These are phyloP conservation scores for Penaeus monodon DNA, from an alignment of 2,888 invertebrate genomes.

Conservation along the genomic window DNA sequence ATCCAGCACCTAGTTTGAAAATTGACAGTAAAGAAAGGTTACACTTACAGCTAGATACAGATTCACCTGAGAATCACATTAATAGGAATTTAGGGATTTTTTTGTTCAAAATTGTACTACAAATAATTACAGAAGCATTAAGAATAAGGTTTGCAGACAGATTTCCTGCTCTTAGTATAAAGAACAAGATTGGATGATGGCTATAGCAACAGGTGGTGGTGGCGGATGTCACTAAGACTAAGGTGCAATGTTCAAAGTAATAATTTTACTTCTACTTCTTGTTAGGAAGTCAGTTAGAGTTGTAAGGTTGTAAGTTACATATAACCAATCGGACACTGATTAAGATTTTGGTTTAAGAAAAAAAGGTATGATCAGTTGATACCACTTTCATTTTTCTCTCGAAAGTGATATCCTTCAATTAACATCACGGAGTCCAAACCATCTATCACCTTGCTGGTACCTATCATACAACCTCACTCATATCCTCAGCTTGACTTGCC, in stretches of 20 bases:
- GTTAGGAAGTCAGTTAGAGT: conserved; percentile 23
- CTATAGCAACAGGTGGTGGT: conserved; percentile 6
- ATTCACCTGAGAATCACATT: too few species aligned
- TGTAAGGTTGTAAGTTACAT: conserved; percentile 7
- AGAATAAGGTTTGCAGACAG: too few species aligned
- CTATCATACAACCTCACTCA: conserved; percentile 27
- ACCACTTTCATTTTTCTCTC: not conserved
- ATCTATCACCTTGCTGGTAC: conserved; percentile 18
- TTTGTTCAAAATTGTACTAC: too few species aligned
- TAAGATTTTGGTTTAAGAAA: not conserved
- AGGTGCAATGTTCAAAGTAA: conserved; percentile 20
- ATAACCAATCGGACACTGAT: not conserved
- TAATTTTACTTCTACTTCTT: conserved; percentile 13
- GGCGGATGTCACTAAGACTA: not conserved
- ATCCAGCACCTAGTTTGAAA: too few species aligned
- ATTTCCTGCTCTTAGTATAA: too few species aligned
- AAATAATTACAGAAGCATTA: too few species aligned
- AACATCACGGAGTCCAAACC: not conserved
- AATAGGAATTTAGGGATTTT: too few species aligned
- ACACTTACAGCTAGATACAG: too few species aligned
- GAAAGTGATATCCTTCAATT: not conserved
- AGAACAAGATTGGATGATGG: not conserved
- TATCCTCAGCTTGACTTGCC: conserved; percentile 41
- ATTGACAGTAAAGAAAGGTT: too few species aligned
- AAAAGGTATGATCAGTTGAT: not conserved